Conservation (phyloP, 2,113 vertebrate genomes). For the Elanoides forficatus region DNA sequence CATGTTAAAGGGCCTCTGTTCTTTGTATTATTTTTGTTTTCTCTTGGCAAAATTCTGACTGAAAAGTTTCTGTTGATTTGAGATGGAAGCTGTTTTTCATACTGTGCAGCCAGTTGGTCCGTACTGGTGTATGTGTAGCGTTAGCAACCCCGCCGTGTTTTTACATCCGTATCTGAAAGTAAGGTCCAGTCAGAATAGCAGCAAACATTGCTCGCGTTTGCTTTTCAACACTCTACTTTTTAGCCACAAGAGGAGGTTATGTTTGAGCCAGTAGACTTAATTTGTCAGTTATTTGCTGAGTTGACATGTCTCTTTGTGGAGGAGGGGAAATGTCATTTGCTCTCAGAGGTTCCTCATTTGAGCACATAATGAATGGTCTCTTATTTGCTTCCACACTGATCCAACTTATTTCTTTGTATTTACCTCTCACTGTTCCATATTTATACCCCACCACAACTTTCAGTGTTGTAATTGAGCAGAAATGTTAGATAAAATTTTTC, state of each 20-base stretch:
- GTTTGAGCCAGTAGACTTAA: not conserved
- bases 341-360: conserved; percentile 41
- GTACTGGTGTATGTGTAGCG: fast-evolving
- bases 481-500: not conserved
- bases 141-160: not conserved
- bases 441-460: not conserved
- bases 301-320: not conserved
- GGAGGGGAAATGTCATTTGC: not conserved
- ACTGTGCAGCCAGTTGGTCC: not conserved
- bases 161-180: not conserved
- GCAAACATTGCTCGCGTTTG: not conserved
- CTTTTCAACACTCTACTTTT: not conserved
- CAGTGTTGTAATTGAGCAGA: not conserved
- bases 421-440: not conserved
- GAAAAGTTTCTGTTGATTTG: not conserved
- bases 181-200: not conserved
- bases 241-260: not conserved
- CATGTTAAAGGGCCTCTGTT: not conserved
- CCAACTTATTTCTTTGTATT: not conserved
- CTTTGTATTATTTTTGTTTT: not conserved
- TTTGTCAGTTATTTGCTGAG: conserved; percentile 19
- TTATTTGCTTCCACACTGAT: not conserved
- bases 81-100: not conserved
- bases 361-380: not conserved
- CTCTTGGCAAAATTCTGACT: not conserved